Evolutionary conservation across 2,113 vertebrate species (phyloP), one percentile per base, ranked within the genome.

Genomic region (Harpagus bidentatus): DNA sequence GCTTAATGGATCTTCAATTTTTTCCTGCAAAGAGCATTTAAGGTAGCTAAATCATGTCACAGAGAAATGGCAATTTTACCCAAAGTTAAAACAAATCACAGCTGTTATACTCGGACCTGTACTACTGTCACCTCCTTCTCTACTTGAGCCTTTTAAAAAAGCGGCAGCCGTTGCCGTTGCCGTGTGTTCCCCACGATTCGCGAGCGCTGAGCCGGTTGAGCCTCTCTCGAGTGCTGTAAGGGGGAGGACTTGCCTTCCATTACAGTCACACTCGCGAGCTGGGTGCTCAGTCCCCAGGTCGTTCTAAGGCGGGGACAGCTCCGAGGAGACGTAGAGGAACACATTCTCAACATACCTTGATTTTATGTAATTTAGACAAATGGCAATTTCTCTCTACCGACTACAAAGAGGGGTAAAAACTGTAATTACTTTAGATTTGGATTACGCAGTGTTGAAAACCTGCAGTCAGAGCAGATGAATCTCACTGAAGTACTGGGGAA

Each of bases 91-190:
- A 15, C 10, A 38, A 12, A 74, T 56, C 32, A 47, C 42, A 56
- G 36, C 14, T 43, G 21, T 38, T 55, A 56, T 14, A 31, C 20
- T 32, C 36, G 15, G 38, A 31, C 16, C 9, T 47, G 20, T 42
- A 36, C 36, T 77, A 52, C 14, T 42, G 26, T 25, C 56, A 82
- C 29, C 16, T 65, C 63, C 38, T 70, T 69, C 34, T 71, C 43
- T 36, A 47, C 18, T n/a, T 52, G 16, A 17, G 63, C 31, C 16
- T 63, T 70, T 69, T 4, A 22, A 62, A 62, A 79, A 53, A 56
- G 26, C 3, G 1, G 18, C 25, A 65, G 36, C 45, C 9, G 26
- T 34, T 0, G 2, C 12, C 1, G 1, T 16, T 26, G 10, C 5
- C 7, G 8, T 14, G 38, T 10, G 73, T 36, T 73, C 34, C 56